Base-by-base conservation (phyloP, 2,888 invertebrate genomes). In the Tipula helvola region DNA sequence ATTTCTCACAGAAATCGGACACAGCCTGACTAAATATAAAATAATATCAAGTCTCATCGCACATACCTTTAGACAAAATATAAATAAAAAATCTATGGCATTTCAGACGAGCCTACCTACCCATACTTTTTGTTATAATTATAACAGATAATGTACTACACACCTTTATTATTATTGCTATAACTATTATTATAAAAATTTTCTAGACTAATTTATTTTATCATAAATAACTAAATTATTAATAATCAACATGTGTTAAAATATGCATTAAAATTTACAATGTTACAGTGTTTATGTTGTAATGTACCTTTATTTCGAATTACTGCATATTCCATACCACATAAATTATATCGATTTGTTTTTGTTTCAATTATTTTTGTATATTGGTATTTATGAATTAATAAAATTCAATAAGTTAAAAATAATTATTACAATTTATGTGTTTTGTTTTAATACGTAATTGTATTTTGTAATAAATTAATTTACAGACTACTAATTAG, bases 341-440 rank as follows among this genome's bases (percentile, higher is more conserved):
- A 71, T 71, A 28, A 71, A 28, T 28, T 71, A 28, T 28, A 71
- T 71, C 10, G 28, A 28, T 71, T 28, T 71, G 12, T 3, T 52
- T 52, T 52, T 52, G 28, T 71, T 71, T 8, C 28, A 71, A 89
- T 89, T 91, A 89, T 88, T 91, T 90, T 28, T 28, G 28, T 28
- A 28, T 28, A 28, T 28, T n/a, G n/a, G 87, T 90, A 90, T 87
- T 88, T 88, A 28, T 28, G 87, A 86, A 87, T 89, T 89, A 16
- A 89, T 88, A 87, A 88, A 87, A 85, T 87, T 87, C 18, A 89
- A 86, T 87, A 89, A 89, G 88, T 88, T 2, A 89, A 87, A 36
- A 88, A 39, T 7, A 39, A 87, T 57, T 89, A 88, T 83, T 89
- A 88, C 18, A 89, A 83, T 42, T 89, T 71, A 28, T 28, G 71